Base-by-base conservation (phyloP, 1,140 invertebrate species). In the Brachionus paranguensis region DNA sequence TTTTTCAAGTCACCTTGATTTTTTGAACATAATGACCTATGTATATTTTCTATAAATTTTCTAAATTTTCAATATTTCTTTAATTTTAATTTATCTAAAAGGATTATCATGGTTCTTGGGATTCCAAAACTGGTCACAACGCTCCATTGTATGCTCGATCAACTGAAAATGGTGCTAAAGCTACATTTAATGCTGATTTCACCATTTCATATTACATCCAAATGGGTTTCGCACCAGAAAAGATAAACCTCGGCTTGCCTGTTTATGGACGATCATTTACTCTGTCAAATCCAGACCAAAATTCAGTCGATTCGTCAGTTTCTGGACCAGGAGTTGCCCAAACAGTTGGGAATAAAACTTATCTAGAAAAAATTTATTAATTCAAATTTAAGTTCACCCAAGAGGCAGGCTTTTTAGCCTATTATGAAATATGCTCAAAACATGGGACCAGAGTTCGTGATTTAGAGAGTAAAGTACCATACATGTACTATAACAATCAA, bases 221-320 rank as follows among this genome's bases (percentile, higher is more conserved):
- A 64, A 95, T 95, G 60, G 96, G 96, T 11, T 94, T 93, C 2
- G 92, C 93, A 10, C 91, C 92, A 27, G 91, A 93, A 24, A 97
- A 97, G 87, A 88, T 98, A 0, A 89, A 96, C 2, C 88, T 96
- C 12, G 95, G 95, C 10, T 91, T 97, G 85, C 93, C 95, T 0
- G 93, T 95, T 86, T 96, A 96, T 86, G 95, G 95, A 0, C 95
- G 96, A 88, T 93, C 92, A 37, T 98, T 94, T 86, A 93, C 92
- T 47, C 88, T 97, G 12, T 90, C 90, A 0, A 92, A 93, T 93
- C 93, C 0, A 95, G 95, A 86, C 95, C 95, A 92, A 87, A 93
- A 93, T 86, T 95, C 96, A 86, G 93, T 98, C 45, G 95, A 96
- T 86, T 93, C 97, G 50, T 96, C 97, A 89, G 92, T 95, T 86